A percentile compares a stretch with the other conserved stretches of the same genome.
phyloP scores from a whole-genome alignment of 2,113 vertebrate species.

The Menidia beryllina region DNA sequence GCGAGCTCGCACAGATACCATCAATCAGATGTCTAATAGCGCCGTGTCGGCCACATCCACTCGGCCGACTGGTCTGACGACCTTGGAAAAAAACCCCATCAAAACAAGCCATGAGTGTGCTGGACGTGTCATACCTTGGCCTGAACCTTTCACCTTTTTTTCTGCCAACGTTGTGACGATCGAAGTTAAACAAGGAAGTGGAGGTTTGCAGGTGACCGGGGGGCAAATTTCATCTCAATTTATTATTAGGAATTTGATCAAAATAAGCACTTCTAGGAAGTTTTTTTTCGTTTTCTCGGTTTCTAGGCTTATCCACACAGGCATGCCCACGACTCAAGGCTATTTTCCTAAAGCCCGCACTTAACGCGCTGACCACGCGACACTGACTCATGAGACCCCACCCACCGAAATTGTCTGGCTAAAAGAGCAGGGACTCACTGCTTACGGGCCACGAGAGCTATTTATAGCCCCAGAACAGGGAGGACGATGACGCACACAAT shows the following conservation, averaged over 20 bases:
- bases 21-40: neutral
- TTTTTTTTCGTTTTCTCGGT: slow-evolving; percentile 6
- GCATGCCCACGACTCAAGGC: slow-evolving; percentile 26
- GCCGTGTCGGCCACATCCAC: neutral
- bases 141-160: neutral
- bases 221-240: too few species aligned
- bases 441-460: slow-evolving; percentile 22
- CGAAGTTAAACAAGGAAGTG: slow-evolving; percentile 22
- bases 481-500: slow-evolving; percentile 12
- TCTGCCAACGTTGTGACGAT: neutral
- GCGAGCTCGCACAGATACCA: too few species aligned
- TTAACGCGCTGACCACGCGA: slow-evolving; percentile 39
- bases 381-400: slow-evolving; percentile 65
- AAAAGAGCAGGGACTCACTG: slow-evolving; percentile 20
- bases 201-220: neutral
- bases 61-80: slow-evolving; percentile 9
- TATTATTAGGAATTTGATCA: slow-evolving; percentile 9
- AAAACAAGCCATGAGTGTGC: neutral
- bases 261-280: slow-evolving; percentile 3
- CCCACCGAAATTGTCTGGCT: slow-evolving; percentile 40
- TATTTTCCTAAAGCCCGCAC: slow-evolving; percentile 9
- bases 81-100: neutral
- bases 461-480: slow-evolving; percentile 44
- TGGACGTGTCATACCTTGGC: neutral
- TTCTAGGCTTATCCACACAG: slow-evolving; percentile 9